Percentiles rank a stretch among this genome's conserved stretches.
Conservation (phyloP, 2,113 vertebrate genomes). For the Madoqua kirkii region DNA sequence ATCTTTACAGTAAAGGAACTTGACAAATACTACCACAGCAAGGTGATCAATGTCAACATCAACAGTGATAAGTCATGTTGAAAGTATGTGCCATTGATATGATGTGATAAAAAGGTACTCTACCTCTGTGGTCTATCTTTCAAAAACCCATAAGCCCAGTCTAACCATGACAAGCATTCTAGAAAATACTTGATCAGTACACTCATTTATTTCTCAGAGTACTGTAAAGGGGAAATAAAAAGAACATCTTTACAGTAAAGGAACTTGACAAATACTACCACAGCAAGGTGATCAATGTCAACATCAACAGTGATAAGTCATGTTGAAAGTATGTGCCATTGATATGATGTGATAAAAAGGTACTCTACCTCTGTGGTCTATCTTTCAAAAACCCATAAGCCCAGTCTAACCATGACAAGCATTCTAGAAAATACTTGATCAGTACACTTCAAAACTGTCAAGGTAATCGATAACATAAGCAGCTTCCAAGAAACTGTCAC, state of each 20-base stretch:
- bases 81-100: background rate
- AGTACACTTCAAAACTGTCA: background rate
- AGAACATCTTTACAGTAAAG: background rate
- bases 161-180: background rate
- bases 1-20: background rate
- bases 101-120: background rate
- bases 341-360: background rate
- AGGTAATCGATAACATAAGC: background rate
- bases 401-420: background rate
- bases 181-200: background rate
- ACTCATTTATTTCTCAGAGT: background rate
- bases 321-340: background rate
- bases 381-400: background rate
- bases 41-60: background rate
- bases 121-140: background rate
- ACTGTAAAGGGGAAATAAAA: background rate
- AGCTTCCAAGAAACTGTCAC: background rate
- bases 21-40: background rate
- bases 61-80: background rate
- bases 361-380: background rate
- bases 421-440: background rate
- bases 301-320: background rate
- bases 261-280: background rate
- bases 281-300: background rate
- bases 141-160: background rate